A percentile compares a stretch with the other conserved stretches of the same genome.
phyloP scores from a whole-genome alignment of 1,140 invertebrate species.

The Leptinotarsa undecemlineata region DNA sequence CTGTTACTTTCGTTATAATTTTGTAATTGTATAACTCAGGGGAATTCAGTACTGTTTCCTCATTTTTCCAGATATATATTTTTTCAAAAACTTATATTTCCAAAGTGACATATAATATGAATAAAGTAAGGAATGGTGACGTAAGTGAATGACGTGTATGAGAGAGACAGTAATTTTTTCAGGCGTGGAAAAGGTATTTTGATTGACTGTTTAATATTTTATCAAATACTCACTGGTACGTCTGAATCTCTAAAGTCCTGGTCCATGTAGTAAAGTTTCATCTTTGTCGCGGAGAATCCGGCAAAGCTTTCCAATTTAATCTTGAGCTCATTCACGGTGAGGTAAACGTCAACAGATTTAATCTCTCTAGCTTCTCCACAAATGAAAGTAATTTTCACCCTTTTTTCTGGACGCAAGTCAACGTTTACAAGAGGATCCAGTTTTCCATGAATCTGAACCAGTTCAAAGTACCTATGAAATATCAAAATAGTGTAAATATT shows the following conservation, averaged over 20 bases:
- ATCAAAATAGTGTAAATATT: no score
- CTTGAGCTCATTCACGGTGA: constrained; percentile 79
- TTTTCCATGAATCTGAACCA: constrained; percentile 81
- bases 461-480: constrained; percentile 73
- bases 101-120: no score
- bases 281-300: constrained; percentile 77
- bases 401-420: constrained; percentile 81
- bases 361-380: constrained; percentile 77
- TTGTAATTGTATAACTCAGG: no score
- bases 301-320: constrained; percentile 76
- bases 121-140: no score
- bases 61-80: no score
- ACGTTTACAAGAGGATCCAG: constrained; percentile 85
- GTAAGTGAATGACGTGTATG: no score
- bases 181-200: no score
- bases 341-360: constrained; percentile 75
- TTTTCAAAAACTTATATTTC: no score
- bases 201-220: neutral
- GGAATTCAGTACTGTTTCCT: no score
- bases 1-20: no score
- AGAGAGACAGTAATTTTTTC: no score
- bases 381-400: constrained; percentile 81
- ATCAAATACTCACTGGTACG: constrained; percentile 41
- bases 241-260: constrained; percentile 67
- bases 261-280: constrained; percentile 86